Percentiles rank a stretch among this genome's conserved stretches.
phyloP scores from a whole-genome alignment of 2,113 vertebrate species.

The Sturnus vulgaris region DNA sequence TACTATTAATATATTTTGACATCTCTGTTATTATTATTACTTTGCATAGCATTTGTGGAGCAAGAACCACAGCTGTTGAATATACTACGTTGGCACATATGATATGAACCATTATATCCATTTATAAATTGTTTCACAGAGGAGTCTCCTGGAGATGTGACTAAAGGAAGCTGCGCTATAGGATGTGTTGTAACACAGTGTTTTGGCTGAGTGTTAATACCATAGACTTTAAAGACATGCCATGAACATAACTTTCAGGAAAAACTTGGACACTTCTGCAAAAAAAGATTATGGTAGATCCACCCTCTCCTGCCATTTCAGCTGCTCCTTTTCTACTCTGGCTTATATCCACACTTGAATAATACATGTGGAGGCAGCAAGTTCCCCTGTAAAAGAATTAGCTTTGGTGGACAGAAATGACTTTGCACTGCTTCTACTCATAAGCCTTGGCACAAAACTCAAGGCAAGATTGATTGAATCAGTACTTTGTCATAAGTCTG shows the following conservation, averaged over 20 bases:
- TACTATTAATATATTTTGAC: background rate
- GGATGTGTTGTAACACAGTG: background rate
- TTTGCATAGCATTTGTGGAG: background rate
- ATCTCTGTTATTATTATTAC: background rate
- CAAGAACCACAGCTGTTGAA: background rate
- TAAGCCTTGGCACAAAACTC: background rate
- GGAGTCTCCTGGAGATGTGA: background rate
- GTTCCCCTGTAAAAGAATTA: background rate
- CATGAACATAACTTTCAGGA: background rate
- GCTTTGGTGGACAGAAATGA: background rate
- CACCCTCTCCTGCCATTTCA: background rate
- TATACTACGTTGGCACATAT: background rate
- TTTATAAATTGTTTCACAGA: background rate
- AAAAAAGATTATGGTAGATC: background rate
- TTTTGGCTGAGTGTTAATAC: background rate
- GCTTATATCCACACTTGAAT: background rate
- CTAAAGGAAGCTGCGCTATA: background rate
- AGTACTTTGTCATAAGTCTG: background rate
- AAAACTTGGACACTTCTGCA: background rate
- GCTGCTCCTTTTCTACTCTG: background rate
- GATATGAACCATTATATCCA: background rate
- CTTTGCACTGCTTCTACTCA: background rate
- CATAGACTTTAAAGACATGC: background rate
- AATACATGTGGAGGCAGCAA: background rate
- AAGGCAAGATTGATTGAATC: background rate